Evolutionary conservation across 2,113 vertebrate species (phyloP).

Genomic region (Brachyistius frenatus): DNA sequence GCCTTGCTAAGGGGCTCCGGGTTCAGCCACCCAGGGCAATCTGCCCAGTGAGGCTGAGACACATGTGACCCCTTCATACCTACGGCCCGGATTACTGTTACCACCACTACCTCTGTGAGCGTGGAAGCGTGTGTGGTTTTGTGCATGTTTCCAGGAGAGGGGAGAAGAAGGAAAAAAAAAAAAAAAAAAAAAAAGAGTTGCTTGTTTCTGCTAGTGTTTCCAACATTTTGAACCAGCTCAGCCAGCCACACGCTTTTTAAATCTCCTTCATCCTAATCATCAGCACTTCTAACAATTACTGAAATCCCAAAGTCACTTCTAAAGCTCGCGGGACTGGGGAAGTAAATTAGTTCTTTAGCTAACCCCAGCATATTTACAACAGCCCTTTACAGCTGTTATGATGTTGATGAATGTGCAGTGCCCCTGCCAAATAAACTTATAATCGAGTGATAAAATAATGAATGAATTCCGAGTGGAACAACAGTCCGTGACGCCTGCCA

Average conservation of each 20-base stretch:
- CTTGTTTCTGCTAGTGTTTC: slow-evolving; percentile 37
- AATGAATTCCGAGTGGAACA: slow-evolving; percentile 68
- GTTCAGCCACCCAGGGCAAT: slow-evolving; percentile 70
- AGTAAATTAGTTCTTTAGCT: slow-evolving; percentile 72
- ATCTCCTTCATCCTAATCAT: slow-evolving; percentile 68
- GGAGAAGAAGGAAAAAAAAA: not conserved
- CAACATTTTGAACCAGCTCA: slow-evolving; percentile 40
- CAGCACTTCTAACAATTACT: slow-evolving; percentile 75
- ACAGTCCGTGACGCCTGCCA: slow-evolving; percentile 65
- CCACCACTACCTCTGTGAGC: slow-evolving; percentile 16
- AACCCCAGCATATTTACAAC: slow-evolving; percentile 74
- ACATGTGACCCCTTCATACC: slow-evolving; percentile 75
- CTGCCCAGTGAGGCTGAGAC: slow-evolving; percentile 72
- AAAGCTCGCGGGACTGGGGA: slow-evolving; percentile 34
- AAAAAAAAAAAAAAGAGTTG: slow-evolving; percentile 9
- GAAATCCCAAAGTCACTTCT: slow-evolving; percentile 74
- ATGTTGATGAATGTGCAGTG: slow-evolving; percentile 72
- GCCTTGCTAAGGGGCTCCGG: slow-evolving; percentile 55
- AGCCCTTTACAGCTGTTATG: slow-evolving; percentile 65
- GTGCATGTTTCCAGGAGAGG: slow-evolving; percentile 9
- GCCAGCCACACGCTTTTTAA: slow-evolving; percentile 53
- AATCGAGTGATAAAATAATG: slow-evolving; percentile 76
- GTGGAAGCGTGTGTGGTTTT: not conserved
- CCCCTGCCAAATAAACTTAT: slow-evolving; percentile 73
- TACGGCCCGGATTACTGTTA: slow-evolving; percentile 66